Evolutionary conservation across 2,113 vertebrate genomes (phyloP).

Genomic region (Hymenochirus boettgeri): DNA sequence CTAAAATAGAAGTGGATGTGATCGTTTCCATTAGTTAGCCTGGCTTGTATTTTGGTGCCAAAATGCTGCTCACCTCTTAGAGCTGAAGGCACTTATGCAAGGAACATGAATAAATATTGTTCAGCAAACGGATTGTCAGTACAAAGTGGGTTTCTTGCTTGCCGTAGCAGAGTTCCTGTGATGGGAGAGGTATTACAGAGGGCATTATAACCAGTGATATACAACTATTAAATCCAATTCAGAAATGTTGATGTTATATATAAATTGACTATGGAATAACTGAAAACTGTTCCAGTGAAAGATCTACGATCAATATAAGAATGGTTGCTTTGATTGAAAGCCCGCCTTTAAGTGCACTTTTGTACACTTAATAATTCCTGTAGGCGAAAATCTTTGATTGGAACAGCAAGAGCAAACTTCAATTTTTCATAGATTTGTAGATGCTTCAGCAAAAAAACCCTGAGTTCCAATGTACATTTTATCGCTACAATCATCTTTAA

Average conservation of each 20-base stretch:
- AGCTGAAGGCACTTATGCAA: slow-evolving; percentile 70
- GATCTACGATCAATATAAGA: slow-evolving; percentile 66
- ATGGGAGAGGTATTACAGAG: slow-evolving; percentile 82
- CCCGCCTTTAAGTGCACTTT: slow-evolving; percentile 89
- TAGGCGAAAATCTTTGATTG: slow-evolving; percentile 65
- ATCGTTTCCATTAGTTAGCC: slow-evolving; percentile 71
- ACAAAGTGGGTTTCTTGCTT: slow-evolving; percentile 57
- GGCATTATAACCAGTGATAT: slow-evolving; percentile 63
- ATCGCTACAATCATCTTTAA: slow-evolving; percentile 75
- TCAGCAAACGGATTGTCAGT: slow-evolving; percentile 50
- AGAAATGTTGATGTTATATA: slow-evolving; percentile 71
- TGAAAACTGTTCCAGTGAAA: slow-evolving; percentile 58
- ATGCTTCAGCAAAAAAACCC: slow-evolving; percentile 52
- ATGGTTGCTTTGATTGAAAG: slow-evolving; percentile 67
- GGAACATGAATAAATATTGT: slow-evolving; percentile 79
- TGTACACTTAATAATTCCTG: slow-evolving; percentile 74
- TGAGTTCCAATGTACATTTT: slow-evolving; percentile 82
- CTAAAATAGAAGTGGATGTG: slow-evolving; percentile 75
- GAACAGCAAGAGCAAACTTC: slow-evolving; percentile 61
- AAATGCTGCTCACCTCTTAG: slow-evolving; percentile 54
- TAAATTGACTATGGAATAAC: slow-evolving; percentile 85
- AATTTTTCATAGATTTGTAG: slow-evolving; percentile 74
- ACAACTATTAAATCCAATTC: slow-evolving; percentile 12
- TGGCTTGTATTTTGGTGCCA: slow-evolving; percentile 90
- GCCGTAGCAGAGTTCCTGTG: slow-evolving; percentile 74